Conservation (phyloP, 1,140 invertebrate species). For the Leptestheria dahalacensis region DNA sequence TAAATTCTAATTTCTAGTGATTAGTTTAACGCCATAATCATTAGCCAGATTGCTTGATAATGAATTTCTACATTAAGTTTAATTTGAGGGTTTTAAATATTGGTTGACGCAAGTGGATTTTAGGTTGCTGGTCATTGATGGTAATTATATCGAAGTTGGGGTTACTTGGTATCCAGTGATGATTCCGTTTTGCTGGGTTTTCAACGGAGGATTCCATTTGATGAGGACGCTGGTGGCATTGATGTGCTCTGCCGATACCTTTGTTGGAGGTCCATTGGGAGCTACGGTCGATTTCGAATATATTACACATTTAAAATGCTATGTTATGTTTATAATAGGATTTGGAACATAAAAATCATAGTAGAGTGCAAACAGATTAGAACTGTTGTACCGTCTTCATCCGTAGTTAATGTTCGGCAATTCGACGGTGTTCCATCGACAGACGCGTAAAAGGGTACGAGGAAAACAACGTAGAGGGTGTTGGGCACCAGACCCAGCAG, state of each 20-base stretch:
- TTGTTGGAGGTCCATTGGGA: conserved; percentile 64
- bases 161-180: conserved; percentile 63
- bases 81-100: too few species aligned
- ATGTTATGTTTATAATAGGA: too few species aligned
- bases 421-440: conserved; percentile 69
- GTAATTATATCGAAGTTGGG: too few species aligned
- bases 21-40: too few species aligned
- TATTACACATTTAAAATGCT: too few species aligned
- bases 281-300: conserved; percentile 37
- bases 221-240: conserved; percentile 62
- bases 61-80: too few species aligned
- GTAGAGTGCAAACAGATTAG: too few species aligned
- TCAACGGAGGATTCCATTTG: conserved; percentile 61
- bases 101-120: too few species aligned
- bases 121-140: too few species aligned
- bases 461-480: conserved; percentile 73
- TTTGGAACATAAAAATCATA: too few species aligned
- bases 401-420: conserved; percentile 46
- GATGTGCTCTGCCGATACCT: conserved; percentile 62
- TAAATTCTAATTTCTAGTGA: neutral
- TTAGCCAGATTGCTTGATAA: too few species aligned
- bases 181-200: conserved; percentile 61
- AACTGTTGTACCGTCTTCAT: conserved; percentile 42
- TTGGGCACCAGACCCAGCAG: conserved; percentile 60
- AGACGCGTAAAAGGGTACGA: conserved; percentile 67